Evolutionary conservation across 2,113 vertebrate genomes (phyloP), one percentile per base, ranked within the genome.

Genomic region (Willisornis vidua): DNA sequence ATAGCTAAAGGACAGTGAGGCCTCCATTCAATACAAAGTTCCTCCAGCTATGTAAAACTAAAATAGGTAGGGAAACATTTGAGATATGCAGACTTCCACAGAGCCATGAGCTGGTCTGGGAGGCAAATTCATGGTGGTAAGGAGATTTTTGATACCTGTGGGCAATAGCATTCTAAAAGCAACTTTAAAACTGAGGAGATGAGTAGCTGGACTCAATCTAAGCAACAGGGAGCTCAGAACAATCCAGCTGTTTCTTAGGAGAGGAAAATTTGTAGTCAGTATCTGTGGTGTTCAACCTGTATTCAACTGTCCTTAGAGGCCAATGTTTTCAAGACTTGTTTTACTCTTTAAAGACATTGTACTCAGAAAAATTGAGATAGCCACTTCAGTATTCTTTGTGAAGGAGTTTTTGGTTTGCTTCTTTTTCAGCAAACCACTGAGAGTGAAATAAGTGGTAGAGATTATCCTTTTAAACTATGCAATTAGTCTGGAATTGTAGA

Each of bases 141-240:
- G 51, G 10, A 46, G 7, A 10, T 57, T 12, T 88, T 19, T 37
- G 72, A 15, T 16, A 35, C 5, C 2, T 7, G 2, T 0, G 3
- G 2, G 4, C 61, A 28, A 13, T 45, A 49, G 31, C 3, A 66
- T 14, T 41, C 4, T 80, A 43, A 73, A 76, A 83, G 9, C 25
- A 72, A 10, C 45, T 55, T 59, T 15, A 70, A 37, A 68, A 59
- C 10, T 8, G 6, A 71, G 26, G 3, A 71, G 5, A 4, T 35
- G 7, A 4, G 14, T 39, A 61, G 9, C 4, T 79, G 26, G 8
- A 26, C 19, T 7, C 28, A 33, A 9, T 59, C 3, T 0, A 10
- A 68, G 6, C 0, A 3, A 8, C 4, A 58, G 28, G 9, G 43
- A 72, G 13, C 10, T 28, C 31, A 13, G 33, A 18, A 20, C 12